Evolutionary conservation across 2,113 vertebrate species (phyloP).

Genomic region (Ophiodon elongatus): DNA sequence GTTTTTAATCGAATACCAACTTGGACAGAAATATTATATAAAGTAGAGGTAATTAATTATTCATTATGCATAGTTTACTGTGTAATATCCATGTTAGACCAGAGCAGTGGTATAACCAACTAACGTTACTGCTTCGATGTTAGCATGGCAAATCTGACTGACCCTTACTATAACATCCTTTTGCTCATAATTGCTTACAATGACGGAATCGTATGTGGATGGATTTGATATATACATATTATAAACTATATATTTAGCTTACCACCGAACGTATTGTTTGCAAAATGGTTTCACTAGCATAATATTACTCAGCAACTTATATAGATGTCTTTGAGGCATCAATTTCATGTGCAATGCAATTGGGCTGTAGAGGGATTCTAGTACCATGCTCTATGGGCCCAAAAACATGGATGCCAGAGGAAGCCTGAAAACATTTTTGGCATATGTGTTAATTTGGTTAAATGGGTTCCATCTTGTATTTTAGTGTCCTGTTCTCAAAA

Average conservation of each 20-base stretch:
- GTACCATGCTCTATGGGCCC: not conserved
- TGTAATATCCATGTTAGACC: no score
- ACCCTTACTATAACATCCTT: not conserved
- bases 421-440: not conserved
- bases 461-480: not conserved
- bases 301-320: no score
- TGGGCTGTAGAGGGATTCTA: not conserved
- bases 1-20: not conserved
- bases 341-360: not conserved
- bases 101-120: not conserved
- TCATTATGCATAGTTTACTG: not conserved
- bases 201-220: no score
- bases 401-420: not conserved
- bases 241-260: no score
- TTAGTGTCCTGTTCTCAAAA: not conserved
- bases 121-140: not conserved
- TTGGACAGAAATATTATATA: not conserved
- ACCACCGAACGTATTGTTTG: no score
- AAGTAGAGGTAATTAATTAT: not conserved
- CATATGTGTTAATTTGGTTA: not conserved
- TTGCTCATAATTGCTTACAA: no score
- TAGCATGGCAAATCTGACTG: not conserved
- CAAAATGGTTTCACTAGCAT: no score
- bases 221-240: no score
- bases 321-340: no score